These are phyloP conservation scores for Chymomyza caudatula DNA, from an alignment of 2,888 invertebrate genomes.

Conservation along the genomic window DNA sequence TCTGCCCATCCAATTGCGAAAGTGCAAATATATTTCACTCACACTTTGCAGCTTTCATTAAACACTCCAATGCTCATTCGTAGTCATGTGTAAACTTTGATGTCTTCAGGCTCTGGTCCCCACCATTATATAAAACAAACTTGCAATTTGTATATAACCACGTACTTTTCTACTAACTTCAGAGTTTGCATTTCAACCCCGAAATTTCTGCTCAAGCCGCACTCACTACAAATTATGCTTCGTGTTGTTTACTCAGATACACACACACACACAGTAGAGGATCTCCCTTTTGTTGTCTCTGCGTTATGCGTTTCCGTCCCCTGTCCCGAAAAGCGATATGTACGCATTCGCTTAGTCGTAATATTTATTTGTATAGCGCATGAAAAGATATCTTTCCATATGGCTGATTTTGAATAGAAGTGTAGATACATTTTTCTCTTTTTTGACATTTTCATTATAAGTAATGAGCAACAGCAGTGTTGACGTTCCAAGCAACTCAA, in stretches of 20 bases:
- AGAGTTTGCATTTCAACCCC: conserved; percentile 45
- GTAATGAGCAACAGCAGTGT: conserved; percentile 32
- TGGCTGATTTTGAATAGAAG: conserved; percentile 61
- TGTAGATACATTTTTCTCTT: conserved; percentile 43
- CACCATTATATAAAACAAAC: conserved; percentile 49
- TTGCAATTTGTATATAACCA: conserved; percentile 43
- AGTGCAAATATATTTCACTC: conserved; percentile 10
- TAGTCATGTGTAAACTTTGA: background rate
- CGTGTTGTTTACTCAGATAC: conserved; percentile 24
- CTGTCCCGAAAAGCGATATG: background rate
- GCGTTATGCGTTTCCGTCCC: conserved; percentile 11
- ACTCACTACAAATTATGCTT: background rate
- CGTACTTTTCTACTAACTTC: conserved; percentile 8
- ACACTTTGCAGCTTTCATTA: conserved; percentile 1
- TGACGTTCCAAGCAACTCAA: background rate
- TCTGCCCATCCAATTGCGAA: background rate
- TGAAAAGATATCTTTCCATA: conserved; percentile 65
- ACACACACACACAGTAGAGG: conserved; percentile 20
- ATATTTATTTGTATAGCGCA: conserved; percentile 46
- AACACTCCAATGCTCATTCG: background rate
- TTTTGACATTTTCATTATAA: conserved; percentile 61
- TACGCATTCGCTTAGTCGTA: conserved; percentile 13
- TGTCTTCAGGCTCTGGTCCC: background rate
- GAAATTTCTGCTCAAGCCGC: conserved; percentile 26
- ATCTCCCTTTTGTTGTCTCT: conserved; percentile 43